These are phyloP conservation scores for Harpalus rufipes DNA, from an alignment of 2,888 invertebrate species.

Conservation along the genomic window DNA sequence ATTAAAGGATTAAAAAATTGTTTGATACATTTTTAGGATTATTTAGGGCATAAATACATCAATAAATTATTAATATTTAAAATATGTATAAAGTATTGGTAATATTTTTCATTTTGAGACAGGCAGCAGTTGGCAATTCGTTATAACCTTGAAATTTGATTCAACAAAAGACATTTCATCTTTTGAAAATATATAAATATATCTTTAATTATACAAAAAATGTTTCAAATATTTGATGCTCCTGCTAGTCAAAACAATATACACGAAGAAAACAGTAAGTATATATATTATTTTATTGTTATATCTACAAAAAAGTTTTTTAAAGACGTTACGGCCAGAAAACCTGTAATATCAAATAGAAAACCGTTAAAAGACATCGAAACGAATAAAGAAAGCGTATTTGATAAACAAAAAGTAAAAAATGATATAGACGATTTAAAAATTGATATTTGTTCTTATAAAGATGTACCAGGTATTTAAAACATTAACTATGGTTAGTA, in stretches of 20 bases:
- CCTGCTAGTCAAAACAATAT: conserved; percentile 1
- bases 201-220: background rate
- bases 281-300: background rate
- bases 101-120: too few species aligned
- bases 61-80: too few species aligned
- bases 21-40: too few species aligned
- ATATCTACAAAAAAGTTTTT: background rate
- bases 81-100: too few species aligned
- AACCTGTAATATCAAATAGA: conserved; percentile 22
- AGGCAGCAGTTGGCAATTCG: too few species aligned
- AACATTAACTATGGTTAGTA: background rate
- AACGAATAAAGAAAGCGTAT: background rate
- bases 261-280: conserved; percentile 60
- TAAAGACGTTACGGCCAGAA: conserved; percentile 43
- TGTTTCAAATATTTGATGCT: conserved; percentile 38
- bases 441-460: conserved; percentile 57
- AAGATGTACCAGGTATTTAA: conserved; percentile 40
- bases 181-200: too few species aligned
- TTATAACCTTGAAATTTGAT: too few species aligned
- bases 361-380: conserved; percentile 40
- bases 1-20: too few species aligned
- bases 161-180: too few species aligned
- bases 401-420: background rate
- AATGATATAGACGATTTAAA: background rate
- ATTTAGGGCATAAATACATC: too few species aligned